Conservation (phyloP, 2,888 invertebrate genomes). For the Dolomedes plantarius region DNA sequence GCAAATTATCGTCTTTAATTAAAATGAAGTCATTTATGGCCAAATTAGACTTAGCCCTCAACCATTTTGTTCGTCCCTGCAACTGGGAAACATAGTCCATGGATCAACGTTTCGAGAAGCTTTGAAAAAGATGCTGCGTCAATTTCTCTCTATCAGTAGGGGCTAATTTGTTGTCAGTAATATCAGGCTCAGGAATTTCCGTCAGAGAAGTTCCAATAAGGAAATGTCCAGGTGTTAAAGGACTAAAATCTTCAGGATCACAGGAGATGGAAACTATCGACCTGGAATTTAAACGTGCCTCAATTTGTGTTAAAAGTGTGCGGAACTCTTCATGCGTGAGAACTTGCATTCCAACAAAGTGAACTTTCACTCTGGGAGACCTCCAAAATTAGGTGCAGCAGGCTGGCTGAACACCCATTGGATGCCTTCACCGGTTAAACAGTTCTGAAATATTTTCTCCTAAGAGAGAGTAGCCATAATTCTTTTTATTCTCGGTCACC, state of each 20-base stretch:
- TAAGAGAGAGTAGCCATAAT: neutral
- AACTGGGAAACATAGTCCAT: neutral
- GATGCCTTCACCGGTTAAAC: neutral
- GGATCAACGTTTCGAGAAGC: neutral
- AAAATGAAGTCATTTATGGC: neutral
- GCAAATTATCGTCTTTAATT: neutral
- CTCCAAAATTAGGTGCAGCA: neutral
- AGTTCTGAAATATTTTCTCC: neutral
- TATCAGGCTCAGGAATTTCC: neutral
- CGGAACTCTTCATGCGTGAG: neutral
- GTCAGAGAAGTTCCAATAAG: neutral
- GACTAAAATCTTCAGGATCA: neutral
- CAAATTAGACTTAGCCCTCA: neutral
- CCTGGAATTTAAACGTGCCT: slow-evolving; percentile 3
- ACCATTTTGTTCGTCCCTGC: slow-evolving; percentile 14
- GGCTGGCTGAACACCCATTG: neutral
- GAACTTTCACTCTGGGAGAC: neutral
- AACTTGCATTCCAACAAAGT: neutral
- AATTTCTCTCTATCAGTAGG: neutral
- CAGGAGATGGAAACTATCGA: neutral
- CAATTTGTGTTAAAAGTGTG: neutral
- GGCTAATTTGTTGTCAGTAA: neutral
- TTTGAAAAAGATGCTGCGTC: neutral
- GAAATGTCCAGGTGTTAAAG: slow-evolving; percentile 12
- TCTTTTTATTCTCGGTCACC: neutral